Evolutionary conservation across 2,113 vertebrate genomes (phyloP).

Genomic region (Thermophis baileyi): DNA sequence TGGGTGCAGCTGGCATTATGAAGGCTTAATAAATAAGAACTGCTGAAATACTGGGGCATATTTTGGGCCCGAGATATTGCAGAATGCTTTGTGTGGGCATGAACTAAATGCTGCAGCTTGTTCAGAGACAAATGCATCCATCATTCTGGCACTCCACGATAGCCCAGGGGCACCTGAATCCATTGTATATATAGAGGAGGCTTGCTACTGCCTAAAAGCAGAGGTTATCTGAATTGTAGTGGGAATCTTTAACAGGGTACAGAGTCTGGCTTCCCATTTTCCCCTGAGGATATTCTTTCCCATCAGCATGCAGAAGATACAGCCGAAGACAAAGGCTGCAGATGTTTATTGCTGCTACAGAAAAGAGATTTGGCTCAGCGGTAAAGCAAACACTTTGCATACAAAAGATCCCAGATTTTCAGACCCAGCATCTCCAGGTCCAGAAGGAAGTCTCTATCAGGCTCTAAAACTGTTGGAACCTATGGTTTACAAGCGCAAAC

Average conservation of each 20-base stretch:
- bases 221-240: not conserved
- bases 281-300: not conserved
- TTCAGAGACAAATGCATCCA: slow-evolving; percentile 1
- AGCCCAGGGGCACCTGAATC: not conserved
- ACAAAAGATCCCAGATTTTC: not conserved
- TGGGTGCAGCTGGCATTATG: not conserved
- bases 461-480: not conserved
- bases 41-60: not conserved
- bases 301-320: not conserved
- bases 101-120: not conserved
- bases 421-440: not conserved
- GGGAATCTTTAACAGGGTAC: not conserved
- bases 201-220: not conserved
- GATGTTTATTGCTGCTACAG: not conserved
- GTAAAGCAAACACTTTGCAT: not conserved
- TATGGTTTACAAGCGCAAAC: not conserved
- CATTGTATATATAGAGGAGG: not conserved
- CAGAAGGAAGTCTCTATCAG: not conserved
- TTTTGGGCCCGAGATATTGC: not conserved
- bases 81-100: not conserved
- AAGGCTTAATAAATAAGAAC: not conserved
- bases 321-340: not conserved
- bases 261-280: not conserved
- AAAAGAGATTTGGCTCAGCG: not conserved
- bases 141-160: not conserved